These are phyloP conservation scores for Cuculus canorus DNA, from an alignment of 2,797 vertebrate genomes.

Conservation along the genomic window DNA sequence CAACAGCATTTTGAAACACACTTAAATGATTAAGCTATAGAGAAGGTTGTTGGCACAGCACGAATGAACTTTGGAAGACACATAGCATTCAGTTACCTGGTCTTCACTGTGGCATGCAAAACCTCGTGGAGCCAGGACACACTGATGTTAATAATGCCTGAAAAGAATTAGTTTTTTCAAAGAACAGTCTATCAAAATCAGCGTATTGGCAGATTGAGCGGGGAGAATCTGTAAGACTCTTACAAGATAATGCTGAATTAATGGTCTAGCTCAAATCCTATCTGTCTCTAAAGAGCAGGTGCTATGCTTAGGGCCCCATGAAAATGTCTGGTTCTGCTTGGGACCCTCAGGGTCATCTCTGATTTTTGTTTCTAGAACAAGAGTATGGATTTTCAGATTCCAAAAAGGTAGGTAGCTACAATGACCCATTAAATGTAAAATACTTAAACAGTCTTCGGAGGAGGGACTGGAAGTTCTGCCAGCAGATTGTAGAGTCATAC, in stretches of 20 bases:
- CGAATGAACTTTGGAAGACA: background rate
- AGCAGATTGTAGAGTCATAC: background rate
- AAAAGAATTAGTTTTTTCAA: background rate
- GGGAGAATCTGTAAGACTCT: background rate
- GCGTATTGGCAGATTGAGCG: background rate
- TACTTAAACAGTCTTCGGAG: background rate
- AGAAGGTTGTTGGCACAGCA: background rate
- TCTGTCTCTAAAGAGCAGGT: background rate
- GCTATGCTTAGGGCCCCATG: background rate
- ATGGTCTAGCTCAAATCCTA: background rate
- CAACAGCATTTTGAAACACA: background rate
- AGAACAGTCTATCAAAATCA: background rate
- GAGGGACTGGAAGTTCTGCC: conserved; percentile 7
- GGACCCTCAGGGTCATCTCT: background rate
- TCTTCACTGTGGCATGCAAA: background rate
- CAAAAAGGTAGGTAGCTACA: background rate
- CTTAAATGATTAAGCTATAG: background rate
- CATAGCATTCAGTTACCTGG: accelerated
- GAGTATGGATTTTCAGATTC: background rate
- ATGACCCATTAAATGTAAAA: background rate
- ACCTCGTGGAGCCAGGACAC: background rate
- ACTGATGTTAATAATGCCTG: background rate
- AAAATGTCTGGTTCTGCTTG: background rate
- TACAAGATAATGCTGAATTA: background rate
- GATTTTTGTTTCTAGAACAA: background rate